phyloP scores from a whole-genome alignment of 2,888 invertebrate species.

The Drosophila testacea region DNA sequence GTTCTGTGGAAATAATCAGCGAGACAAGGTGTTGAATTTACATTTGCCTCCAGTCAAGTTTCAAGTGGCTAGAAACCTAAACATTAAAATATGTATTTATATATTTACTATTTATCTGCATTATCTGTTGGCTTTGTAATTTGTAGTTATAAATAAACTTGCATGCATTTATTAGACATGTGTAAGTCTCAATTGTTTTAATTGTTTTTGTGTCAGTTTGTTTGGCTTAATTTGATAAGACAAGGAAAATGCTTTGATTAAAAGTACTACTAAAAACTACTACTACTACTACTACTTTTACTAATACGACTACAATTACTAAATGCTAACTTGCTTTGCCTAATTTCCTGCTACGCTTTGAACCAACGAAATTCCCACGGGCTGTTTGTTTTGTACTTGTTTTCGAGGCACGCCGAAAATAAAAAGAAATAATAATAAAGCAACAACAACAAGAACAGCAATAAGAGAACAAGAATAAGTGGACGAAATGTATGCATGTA shows the following conservation, averaged over 20 bases:
- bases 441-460: constrained; percentile 8
- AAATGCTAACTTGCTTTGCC: constrained; percentile 36
- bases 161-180: constrained; percentile 23
- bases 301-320: constrained; percentile 16
- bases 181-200: constrained; percentile 34
- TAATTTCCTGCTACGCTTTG: constrained; percentile 49
- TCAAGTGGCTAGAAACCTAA: not conserved
- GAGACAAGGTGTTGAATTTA: constrained; percentile 33
- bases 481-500: constrained; percentile 15
- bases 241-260: no score
- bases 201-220: constrained; percentile 42
- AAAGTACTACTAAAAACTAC: not conserved
- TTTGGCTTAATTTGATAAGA: constrained; percentile 38
- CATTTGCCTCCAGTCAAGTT: constrained; percentile 13
- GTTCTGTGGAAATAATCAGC: constrained; percentile 37
- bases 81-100: no score
- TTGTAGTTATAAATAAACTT: constrained; percentile 1
- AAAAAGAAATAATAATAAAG: constrained; percentile 28
- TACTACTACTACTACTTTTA: not conserved
- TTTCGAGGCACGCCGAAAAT: constrained; percentile 40
- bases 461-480: constrained; percentile 33
- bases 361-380: constrained; percentile 66
- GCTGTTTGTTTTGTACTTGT: constrained; percentile 74
- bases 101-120: not conserved
- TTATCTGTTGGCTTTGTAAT: not conserved